Base-by-base conservation (phyloP, 2,113 vertebrate genomes). In the Anolis carolinensis region DNA sequence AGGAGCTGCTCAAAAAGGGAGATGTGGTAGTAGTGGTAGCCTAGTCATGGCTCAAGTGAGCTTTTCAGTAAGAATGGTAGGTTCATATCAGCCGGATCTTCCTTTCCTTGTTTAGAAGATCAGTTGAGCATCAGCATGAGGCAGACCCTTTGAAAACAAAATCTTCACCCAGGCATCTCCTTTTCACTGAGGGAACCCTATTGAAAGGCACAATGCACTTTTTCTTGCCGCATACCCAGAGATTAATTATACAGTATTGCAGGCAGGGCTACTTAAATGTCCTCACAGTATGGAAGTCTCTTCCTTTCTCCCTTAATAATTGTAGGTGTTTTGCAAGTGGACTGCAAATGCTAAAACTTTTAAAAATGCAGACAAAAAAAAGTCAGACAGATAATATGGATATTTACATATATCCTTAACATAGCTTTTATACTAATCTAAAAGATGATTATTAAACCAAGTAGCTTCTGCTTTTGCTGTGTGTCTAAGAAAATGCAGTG, bases 391-490 rank as follows among this genome's bases (percentile, higher is more conserved):
- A 0, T 23, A 10, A 5, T 7, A 32, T 32, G 55, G 3, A 36
- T 82, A 9, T 34, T 30, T 23, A 8, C 20, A 67, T 13, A 20
- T 34, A 16, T 30, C 36, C 13, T 36, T 67, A 16, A 20, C 0
- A 14, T 32, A 13, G n/a, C 78, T n/a, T 34, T 27, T 30, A 0
- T 0, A 7, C 34, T 32, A 3, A 59, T 34, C 6, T 55, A 55
- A 77, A 32, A 11, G 32, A 4, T 4, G 2, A 75, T 14, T 32
- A 7, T 34, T 2, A 87, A 34, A 23, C 27, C 83, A 21, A 50
- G 79, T 82, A 63, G 39, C 44, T 7, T 63, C 88, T 30, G 76
- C 30, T 79, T 4, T 87, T 44, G 84, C 78, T 4, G 68, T 70
- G 88, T 72, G 83, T 85, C 84, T 30, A 65, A 88, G 81, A 30